These are phyloP conservation scores for Neomonachus schauinslandi DNA, from an alignment of 2,113 vertebrate genomes.

Conservation along the genomic window DNA sequence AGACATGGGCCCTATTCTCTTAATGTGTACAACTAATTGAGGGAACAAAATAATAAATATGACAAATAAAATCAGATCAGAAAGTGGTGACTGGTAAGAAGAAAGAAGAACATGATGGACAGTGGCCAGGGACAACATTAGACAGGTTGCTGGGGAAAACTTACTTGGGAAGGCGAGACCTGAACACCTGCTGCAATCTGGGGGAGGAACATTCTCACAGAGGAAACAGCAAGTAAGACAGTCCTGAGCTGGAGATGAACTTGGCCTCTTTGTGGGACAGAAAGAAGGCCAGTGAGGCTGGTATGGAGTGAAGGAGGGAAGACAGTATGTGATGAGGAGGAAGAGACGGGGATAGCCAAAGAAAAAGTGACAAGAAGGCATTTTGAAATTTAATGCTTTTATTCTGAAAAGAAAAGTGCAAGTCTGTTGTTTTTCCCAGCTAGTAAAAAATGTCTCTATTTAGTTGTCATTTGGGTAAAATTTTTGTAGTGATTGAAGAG, in stretches of 20 bases:
- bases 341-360: background rate
- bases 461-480: slow-evolving; percentile 28
- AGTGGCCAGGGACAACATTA: background rate
- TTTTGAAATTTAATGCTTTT: background rate
- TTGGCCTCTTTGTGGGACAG: background rate
- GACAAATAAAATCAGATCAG: background rate
- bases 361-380: background rate
- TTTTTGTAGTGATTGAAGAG: slow-evolving; percentile 55
- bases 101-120: background rate
- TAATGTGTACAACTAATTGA: background rate
- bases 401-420: background rate
- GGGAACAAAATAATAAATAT: background rate
- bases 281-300: background rate
- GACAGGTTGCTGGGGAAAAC: background rate
- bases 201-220: background rate
- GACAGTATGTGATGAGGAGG: background rate
- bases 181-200: background rate
- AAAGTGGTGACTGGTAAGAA: background rate
- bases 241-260: background rate
- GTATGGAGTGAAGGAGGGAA: background rate
- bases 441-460: slow-evolving; percentile 33
- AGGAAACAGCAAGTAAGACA: background rate
- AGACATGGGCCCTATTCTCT: background rate
- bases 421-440: background rate
- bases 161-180: background rate